Evolutionary conservation across 2,888 invertebrate genomes (phyloP).

Genomic region (Thecophora atra): DNA sequence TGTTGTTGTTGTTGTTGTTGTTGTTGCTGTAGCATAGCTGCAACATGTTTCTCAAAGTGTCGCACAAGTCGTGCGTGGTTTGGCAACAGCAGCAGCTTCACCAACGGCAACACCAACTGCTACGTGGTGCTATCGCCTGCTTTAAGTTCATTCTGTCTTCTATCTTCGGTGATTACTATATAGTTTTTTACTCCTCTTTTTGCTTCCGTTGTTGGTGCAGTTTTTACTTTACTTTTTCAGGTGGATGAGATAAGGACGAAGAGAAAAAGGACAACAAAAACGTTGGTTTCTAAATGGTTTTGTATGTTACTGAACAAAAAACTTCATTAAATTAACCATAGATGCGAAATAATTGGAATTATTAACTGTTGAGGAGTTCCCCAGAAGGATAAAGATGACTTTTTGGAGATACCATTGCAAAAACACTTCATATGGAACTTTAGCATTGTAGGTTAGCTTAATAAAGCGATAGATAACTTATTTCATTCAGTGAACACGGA

Average conservation of each 20-base stretch:
- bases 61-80: constrained; percentile 24
- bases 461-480: no score
- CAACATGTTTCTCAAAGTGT: constrained; percentile 26
- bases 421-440: no score
- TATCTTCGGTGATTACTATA: constrained; percentile 8
- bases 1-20: not conserved
- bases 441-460: no score
- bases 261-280: not conserved
- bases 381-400: not conserved
- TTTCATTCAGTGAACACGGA: no score
- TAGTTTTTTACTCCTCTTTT: not conserved
- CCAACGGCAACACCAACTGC: not conserved
- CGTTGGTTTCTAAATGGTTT: not conserved
- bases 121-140: constrained; percentile 3
- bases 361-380: constrained; percentile 3
- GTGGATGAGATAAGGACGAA: not conserved
- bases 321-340: not conserved
- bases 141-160: constrained; percentile 14
- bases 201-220: constrained; percentile 19
- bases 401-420: not conserved
- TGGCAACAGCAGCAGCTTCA: constrained; percentile 12
- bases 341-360: constrained; percentile 15
- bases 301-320: no score
- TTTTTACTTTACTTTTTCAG: not conserved
- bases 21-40: not conserved